phyloP scores from a whole-genome alignment of 53 echinoderm and acorn worm genomes.

The Paelopatides confundens region DNA sequence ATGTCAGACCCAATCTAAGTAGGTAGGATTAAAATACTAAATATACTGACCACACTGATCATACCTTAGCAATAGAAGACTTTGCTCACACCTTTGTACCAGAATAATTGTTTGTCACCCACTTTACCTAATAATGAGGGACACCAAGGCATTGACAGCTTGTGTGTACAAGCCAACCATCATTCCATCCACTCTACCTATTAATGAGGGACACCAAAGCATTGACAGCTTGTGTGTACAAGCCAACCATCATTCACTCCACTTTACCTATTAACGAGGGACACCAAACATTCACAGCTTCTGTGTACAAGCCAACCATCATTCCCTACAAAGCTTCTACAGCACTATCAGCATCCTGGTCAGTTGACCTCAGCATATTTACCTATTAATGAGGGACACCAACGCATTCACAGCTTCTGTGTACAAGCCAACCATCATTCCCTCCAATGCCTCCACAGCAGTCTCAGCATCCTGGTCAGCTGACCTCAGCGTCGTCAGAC shows the following conservation, averaged over 20 bases:
- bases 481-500: constrained; percentile 16
- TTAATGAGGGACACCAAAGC: constrained; percentile 89
- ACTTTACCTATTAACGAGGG: constrained; percentile 84
- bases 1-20: too few species aligned
- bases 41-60: too few species aligned
- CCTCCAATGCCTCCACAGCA: constrained; percentile 81
- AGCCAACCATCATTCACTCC: constrained; percentile 88
- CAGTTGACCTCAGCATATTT: background rate
- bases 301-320: constrained; percentile 90
- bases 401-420: constrained; percentile 92
- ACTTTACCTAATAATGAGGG: too few species aligned
- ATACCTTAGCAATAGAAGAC: too few species aligned
- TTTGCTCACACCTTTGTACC: too few species aligned
- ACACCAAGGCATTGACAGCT: constrained; percentile 90
- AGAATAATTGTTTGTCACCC: too few species aligned
- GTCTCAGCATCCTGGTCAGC: constrained; percentile 55
- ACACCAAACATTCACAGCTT: constrained; percentile 93
- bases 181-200: constrained; percentile 79
- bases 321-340: constrained; percentile 82
- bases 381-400: constrained; percentile 91
- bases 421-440: constrained; percentile 94
- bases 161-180: constrained; percentile 86
- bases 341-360: too few species aligned
- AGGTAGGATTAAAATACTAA: too few species aligned
- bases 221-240: constrained; percentile 89